Evolutionary conservation across 2,888 invertebrate genomes (phyloP), one percentile per base, ranked within the genome.

Genomic region (Nomada ferruginata): DNA sequence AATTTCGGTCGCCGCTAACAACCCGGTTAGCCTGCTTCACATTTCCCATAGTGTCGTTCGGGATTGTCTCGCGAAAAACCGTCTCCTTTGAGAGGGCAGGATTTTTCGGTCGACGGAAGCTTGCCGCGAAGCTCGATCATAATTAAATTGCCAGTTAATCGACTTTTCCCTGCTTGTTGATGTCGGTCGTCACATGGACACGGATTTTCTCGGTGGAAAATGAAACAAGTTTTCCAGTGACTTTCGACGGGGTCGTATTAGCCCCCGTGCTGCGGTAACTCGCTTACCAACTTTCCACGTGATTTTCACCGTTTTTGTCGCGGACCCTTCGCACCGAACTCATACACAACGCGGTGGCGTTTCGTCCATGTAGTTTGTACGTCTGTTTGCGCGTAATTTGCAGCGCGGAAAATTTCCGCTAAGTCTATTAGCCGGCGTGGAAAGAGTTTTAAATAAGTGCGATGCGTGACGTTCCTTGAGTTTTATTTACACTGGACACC

Each of bases 61-160:
- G 13, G 44, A 52, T 44, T 13, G 57, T 20, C 36, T 55, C 50
- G 20, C 42, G 44, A 44, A 2, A 23, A 60, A 11, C 44, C 20
- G 47, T 57, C 70, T 36, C 26, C 60, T 18, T 53, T 26, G 15
- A 53, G 44, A 18, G 26, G 53, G 55, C n/a, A 29, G 29, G 15
- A 13, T 42, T 73, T 73, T 10, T 55, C 20, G 20, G 20, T n/a
- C n/a, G 29, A 29, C 18, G n/a, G 18, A 53, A 11, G 29, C n/a
- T 29, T 29, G 26, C 18, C 23, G 26, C 66, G 53, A 36, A 23
- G 57, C 44, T 15, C 23, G 18, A 50, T 72, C 42, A 18, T 59
- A 57, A 73, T 73, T 73, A 73, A 73, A 65, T 65, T 15, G 47
- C 57, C n/a, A 5, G 29, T 55, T 73, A 57, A 73, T 64, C 44